Conservation (phyloP, 2,797 vertebrate genomes). For the Champsocephalus gunnari region DNA sequence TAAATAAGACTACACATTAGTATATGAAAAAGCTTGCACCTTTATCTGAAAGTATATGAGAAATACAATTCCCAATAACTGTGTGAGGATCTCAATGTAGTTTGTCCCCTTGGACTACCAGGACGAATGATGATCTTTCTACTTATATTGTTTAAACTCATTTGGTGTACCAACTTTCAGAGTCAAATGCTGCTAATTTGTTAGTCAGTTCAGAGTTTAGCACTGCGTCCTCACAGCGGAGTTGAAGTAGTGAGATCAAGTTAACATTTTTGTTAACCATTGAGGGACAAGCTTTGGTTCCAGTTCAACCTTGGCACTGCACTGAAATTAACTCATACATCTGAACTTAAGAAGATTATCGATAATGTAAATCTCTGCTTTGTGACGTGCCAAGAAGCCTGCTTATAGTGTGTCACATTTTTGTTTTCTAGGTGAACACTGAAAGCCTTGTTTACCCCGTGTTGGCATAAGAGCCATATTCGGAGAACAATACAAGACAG, state of each 20-base stretch:
- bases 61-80: not conserved
- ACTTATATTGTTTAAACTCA: too few species aligned
- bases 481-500: not conserved
- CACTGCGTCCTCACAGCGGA: not conserved
- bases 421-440: slow-evolving; percentile 56
- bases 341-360: slow-evolving; percentile 70
- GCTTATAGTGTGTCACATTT: slow-evolving; percentile 45
- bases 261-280: not conserved
- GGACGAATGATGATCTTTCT: not conserved
- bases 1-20: not conserved
- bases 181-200: not conserved
- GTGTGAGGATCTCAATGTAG: not conserved
- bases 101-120: not conserved
- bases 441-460: slow-evolving; percentile 47
- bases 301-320: not conserved
- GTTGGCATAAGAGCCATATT: slow-evolving; percentile 21
- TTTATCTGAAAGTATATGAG: not conserved
- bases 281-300: slow-evolving; percentile 16
- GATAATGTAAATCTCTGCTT: slow-evolving; percentile 53
- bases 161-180: too few species aligned
- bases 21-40: not conserved
- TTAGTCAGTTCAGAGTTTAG: slow-evolving; percentile 5
- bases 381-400: slow-evolving; percentile 35
- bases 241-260: not conserved
- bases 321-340: slow-evolving; percentile 13